phyloP scores from a whole-genome alignment of 2,888 invertebrate species.

The Hemicrepidius hirtus region DNA sequence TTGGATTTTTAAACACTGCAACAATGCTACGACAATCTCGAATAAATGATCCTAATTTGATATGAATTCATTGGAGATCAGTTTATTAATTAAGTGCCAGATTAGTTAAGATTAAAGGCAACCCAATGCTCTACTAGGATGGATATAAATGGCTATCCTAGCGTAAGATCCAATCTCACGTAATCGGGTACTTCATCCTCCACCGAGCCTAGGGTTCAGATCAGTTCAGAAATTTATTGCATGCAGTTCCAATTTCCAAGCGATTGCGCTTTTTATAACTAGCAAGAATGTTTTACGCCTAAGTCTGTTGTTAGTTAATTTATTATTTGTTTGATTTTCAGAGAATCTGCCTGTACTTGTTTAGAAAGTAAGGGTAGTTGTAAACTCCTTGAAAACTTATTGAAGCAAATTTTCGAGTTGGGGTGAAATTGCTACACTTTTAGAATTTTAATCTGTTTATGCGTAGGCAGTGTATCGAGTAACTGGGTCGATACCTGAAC shows the following conservation, averaged over 20 bases:
- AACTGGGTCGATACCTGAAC: too few species aligned
- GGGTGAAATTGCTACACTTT: too few species aligned
- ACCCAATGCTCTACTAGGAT: constrained; percentile 20
- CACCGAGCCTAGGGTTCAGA: constrained; percentile 26
- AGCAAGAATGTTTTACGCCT: not conserved
- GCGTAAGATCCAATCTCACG: constrained; percentile 47
- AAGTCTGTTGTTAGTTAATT: too few species aligned
- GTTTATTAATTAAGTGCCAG: constrained; percentile 37
- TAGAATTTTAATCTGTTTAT: too few species aligned
- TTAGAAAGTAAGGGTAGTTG: too few species aligned
- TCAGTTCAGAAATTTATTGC: constrained; percentile 34
- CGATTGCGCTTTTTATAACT: constrained; percentile 20
- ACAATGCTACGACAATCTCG: not conserved
- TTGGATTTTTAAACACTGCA: constrained; percentile 1
- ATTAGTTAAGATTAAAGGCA: constrained; percentile 39
- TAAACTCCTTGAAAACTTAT: too few species aligned
- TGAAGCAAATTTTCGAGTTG: too few species aligned
- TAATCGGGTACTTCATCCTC: constrained; percentile 41
- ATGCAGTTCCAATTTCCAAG: constrained; percentile 34
- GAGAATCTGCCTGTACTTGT: too few species aligned
- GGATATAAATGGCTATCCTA: constrained; percentile 46
- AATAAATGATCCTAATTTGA: constrained; percentile 27
- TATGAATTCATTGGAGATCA: constrained; percentile 30
- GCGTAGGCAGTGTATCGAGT: too few species aligned
- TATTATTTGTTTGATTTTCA: too few species aligned